Conservation (phyloP, 2,113 vertebrate species). For the Rhombomys opimus region DNA sequence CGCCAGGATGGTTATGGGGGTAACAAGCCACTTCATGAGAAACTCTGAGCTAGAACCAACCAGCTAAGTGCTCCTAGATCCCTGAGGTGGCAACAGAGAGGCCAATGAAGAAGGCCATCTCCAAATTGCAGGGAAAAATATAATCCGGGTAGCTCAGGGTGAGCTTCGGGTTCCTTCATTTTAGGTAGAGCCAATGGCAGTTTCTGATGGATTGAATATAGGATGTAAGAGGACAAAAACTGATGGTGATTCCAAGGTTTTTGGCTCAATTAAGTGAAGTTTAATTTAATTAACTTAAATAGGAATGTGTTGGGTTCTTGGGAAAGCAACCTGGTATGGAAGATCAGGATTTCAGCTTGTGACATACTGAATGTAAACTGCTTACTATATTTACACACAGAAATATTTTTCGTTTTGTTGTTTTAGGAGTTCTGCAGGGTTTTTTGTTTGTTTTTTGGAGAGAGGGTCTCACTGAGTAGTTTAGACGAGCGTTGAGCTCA, state of each 20-base stretch:
- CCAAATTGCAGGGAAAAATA: not conserved
- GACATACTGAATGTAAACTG: not conserved
- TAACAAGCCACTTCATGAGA: not conserved
- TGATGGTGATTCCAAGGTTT: not conserved
- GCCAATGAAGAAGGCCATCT: not conserved
- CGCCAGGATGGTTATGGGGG: not conserved
- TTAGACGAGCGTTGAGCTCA: not conserved
- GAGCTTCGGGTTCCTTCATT: not conserved
- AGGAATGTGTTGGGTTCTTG: not conserved
- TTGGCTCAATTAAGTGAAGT: not conserved
- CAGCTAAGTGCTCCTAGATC: not conserved
- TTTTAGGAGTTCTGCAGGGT: not conserved
- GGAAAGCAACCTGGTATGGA: not conserved
- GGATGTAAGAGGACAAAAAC: not conserved
- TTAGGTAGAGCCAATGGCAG: not conserved
- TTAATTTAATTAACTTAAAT: constrained; percentile 2
- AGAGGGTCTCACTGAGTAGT: not conserved
- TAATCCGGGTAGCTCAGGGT: not conserved
- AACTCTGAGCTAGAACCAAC: not conserved
- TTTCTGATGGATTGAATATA: not conserved
- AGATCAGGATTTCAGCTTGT: constrained; percentile 8
- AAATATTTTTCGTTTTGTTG: not conserved
- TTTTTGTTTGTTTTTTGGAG: not conserved
- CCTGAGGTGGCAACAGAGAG: not conserved
- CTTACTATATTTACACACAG: not conserved